A percentile compares a stretch with the other conserved stretches of the same genome.
These are phyloP conservation scores for Smittia sp. DNA, from an alignment of 2,888 invertebrate genomes.

Conservation along the genomic window DNA sequence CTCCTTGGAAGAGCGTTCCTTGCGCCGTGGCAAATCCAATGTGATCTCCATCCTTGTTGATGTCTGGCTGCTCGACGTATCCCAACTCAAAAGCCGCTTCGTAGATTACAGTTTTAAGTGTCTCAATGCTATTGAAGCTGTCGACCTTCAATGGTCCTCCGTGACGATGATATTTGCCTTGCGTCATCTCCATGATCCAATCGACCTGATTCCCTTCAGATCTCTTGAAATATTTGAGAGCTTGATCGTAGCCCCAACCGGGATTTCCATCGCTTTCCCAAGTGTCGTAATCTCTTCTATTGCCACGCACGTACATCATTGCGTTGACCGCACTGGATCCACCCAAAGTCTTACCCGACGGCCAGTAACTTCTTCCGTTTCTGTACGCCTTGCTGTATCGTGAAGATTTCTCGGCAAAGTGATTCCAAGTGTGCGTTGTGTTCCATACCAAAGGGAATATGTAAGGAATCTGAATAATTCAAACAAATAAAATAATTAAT, in stretches of 20 bases:
- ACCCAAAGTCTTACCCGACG: constrained; percentile 24
- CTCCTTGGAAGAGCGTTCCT: constrained; percentile 20
- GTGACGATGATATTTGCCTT: constrained; percentile 49
- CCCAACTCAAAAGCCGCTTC: constrained; percentile 56
- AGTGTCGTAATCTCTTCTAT: constrained; percentile 11
- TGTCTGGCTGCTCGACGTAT: constrained; percentile 48
- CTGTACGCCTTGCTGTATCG: constrained; percentile 44
- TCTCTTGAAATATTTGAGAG: constrained; percentile 27
- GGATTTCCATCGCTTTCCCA: constrained; percentile 11
- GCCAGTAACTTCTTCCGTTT: constrained; percentile 34
- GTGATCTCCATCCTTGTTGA: constrained; percentile 51
- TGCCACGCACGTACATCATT: constrained; percentile 26
- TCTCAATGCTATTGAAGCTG: constrained; percentile 48
- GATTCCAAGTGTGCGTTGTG: constrained; percentile 46
- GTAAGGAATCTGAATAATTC: constrained; percentile 45
- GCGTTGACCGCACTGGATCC: constrained; percentile 34
- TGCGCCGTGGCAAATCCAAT: constrained; percentile 25
- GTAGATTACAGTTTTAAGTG: constrained; percentile 52
- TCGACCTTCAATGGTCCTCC: constrained; percentile 56
- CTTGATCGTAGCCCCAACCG: neutral
- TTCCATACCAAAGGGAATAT: constrained; percentile 46
- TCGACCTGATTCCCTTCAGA: constrained; percentile 18
- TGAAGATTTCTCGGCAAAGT: constrained; percentile 47
- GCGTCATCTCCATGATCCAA: constrained; percentile 8
- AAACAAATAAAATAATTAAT: neutral